A percentile compares a stretch with the other conserved stretches of the same genome.
These are phyloP conservation scores for Lagopus leucura DNA, from an alignment of 2,113 vertebrate species.

Conservation along the genomic window DNA sequence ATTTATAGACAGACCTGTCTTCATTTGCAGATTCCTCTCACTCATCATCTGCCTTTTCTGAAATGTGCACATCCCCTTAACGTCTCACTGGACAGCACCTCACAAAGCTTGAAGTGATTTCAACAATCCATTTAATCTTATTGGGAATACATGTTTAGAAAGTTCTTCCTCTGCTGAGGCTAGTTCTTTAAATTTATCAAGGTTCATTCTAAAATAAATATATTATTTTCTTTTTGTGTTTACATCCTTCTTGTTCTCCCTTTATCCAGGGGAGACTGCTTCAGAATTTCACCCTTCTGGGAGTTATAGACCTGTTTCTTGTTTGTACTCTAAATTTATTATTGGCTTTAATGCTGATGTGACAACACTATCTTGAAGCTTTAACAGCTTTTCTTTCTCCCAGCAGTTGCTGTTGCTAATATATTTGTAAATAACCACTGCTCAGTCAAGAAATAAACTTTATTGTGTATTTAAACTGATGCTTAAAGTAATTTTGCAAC, in stretches of 20 bases:
- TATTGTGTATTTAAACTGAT: conserved; percentile 40
- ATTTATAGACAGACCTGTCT: neutral
- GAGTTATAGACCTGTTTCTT: conserved; percentile 38
- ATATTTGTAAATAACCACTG: conserved; percentile 22
- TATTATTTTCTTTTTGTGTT: neutral
- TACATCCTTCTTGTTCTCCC: neutral
- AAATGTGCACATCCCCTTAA: neutral
- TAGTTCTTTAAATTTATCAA: neutral
- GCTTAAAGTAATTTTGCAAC: conserved; percentile 22
- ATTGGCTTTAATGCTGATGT: conserved; percentile 45
- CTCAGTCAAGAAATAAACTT: conserved; percentile 25
- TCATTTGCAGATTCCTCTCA: neutral
- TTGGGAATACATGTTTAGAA: neutral
- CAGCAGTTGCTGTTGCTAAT: neutral
- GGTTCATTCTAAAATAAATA: neutral
- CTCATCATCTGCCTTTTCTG: accelerated
- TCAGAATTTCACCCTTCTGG: neutral
- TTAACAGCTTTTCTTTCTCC: neutral
- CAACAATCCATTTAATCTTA: neutral
- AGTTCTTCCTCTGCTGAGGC: neutral
- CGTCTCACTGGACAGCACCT: neutral
- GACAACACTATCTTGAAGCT: neutral
- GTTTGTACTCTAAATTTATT: neutral
- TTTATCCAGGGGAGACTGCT: neutral
- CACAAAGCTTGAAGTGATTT: neutral